Conservation (phyloP, 2,113 vertebrate species). For the Pterocles gutturalis region DNA sequence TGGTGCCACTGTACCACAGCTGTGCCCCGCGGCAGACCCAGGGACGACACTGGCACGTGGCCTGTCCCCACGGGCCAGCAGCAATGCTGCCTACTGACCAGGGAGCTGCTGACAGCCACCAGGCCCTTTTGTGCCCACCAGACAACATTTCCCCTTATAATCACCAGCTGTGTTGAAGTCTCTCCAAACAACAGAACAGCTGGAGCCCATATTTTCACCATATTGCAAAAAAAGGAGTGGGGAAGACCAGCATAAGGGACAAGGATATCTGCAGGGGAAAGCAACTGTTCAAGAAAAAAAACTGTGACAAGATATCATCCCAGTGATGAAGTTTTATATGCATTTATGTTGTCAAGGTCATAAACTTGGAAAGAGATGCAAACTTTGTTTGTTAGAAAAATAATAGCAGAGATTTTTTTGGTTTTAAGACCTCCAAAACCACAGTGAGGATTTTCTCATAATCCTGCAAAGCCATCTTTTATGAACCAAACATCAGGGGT, state of each 20-base stretch:
- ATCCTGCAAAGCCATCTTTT: constrained; percentile 13
- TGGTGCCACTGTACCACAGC: rapidly evolving
- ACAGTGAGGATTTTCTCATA: not conserved
- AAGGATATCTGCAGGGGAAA: not conserved
- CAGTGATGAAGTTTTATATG: not conserved
- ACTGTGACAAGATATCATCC: not conserved
- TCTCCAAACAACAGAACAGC: not conserved
- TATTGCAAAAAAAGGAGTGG: not conserved
- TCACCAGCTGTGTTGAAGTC: not conserved
- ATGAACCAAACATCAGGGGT: not conserved
- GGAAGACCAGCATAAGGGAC: not conserved
- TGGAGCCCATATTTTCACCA: not conserved
- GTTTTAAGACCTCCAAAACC: not conserved
- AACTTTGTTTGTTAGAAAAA: not conserved
- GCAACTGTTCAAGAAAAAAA: not conserved
- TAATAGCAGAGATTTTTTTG: not conserved
- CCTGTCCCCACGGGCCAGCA: not conserved
- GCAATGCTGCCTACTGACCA: not conserved
- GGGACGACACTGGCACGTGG: rapidly evolving
- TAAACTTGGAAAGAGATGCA: not conserved
- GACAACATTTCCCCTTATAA: not conserved
- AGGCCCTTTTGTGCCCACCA: not conserved
- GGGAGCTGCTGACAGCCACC: not conserved
- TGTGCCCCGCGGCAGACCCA: not conserved
- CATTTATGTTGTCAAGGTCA: not conserved